These are phyloP conservation scores for Plotosus lineatus DNA, from an alignment of 2,113 vertebrate species.

Conservation along the genomic window DNA sequence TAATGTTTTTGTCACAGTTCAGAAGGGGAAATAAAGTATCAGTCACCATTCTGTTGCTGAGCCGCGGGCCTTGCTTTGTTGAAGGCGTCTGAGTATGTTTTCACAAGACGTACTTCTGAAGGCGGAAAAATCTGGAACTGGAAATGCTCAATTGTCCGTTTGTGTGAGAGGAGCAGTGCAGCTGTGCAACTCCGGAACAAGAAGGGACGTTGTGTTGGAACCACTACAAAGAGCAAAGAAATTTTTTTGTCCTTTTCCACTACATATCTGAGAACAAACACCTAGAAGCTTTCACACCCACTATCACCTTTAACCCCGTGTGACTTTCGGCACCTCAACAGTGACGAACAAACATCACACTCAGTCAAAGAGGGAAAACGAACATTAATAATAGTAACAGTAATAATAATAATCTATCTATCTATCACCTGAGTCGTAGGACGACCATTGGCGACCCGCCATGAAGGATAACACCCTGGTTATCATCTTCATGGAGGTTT, in stretches of 20 bases:
- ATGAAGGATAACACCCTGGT: no score
- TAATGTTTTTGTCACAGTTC: constrained; percentile 17
- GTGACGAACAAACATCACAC: neutral
- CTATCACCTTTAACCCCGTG: neutral
- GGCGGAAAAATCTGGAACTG: constrained; percentile 62
- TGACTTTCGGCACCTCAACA: neutral
- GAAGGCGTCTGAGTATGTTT: constrained; percentile 56
- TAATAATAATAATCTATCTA: no score
- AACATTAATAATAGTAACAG: no score
- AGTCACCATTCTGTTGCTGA: constrained; percentile 76
- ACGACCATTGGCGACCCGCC: no score
- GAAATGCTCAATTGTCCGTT: constrained; percentile 62
- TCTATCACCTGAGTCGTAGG: no score
- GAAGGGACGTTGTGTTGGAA: constrained; percentile 22
- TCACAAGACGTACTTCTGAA: constrained; percentile 69
- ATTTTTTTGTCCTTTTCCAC: neutral
- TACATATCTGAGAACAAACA: constrained; percentile 2
- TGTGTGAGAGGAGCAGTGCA: constrained; percentile 61
- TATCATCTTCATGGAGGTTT: no score
- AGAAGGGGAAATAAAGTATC: constrained; percentile 66
- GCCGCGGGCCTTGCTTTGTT: constrained; percentile 56
- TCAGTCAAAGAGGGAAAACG: neutral
- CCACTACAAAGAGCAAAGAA: constrained; percentile 56
- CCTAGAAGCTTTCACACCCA: neutral
- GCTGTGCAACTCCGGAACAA: constrained; percentile 60